Base-by-base conservation (phyloP, 1,140 invertebrate genomes). In the Drosophila nikananu region DNA sequence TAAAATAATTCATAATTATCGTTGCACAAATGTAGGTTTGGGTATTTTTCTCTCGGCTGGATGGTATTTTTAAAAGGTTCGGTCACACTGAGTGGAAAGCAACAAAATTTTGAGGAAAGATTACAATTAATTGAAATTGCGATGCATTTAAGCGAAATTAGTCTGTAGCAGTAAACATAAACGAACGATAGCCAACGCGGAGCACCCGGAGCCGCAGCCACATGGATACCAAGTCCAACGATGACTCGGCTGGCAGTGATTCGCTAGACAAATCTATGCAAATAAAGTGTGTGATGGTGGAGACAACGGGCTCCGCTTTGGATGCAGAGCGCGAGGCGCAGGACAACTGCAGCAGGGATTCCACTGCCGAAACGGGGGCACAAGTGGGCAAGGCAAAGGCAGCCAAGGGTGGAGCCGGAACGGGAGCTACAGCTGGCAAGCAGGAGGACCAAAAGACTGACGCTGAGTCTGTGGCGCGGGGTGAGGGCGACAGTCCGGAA, bases 231-330 rank as follows among this genome's bases (percentile, higher is more conserved):
- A 91, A 91, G 71, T 91, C 86, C 70, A 86, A 87, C 51, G 86
- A 91, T 75, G 90, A 92, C 66, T 89, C 84, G 21, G 84, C 77
- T 75, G 84, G 84, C 67, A 89, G 84, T 37, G 84, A 89, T 42
- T 91, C 91, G 66, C 81, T 92, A 65, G 90, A 92, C 66, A 92
- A 91, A 80, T 92, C 90, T 37, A 87, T 92, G 86, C 90, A 92
- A 71, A 76, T 82, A 21, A 92, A 92, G 66, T 92, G 90, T 55
- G 91, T 92, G 49, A 91, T 91, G 80, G 90, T 83, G 17, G 90
- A 91, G 62, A 81, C 84, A 17, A 65, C 62, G 37, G 58, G 72
- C 32, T 70, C 46, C 39, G 35, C 13, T 8, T 41, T 35, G 52
- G 61, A 64, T 17, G 25, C 61, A 13, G 54, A 55, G 32, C 19